Evolutionary conservation across 2,888 invertebrate species (phyloP).

Genomic region (Cinara cedri): DNA sequence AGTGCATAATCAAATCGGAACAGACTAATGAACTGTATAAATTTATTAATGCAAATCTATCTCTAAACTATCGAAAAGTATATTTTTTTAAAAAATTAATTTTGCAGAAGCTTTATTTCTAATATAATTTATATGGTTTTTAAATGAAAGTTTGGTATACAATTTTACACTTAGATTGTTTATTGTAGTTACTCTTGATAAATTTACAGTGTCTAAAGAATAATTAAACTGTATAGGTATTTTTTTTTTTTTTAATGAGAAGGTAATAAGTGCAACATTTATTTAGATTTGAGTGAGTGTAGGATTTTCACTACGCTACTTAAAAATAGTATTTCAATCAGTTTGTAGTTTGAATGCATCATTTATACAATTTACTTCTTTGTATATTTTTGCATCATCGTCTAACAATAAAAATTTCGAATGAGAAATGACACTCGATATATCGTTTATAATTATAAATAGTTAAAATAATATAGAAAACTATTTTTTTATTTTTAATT

Average conservation of each 20-base stretch:
- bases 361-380: not conserved
- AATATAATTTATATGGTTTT: too few species aligned
- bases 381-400: constrained; percentile 1
- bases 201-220: not conserved
- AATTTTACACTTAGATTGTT: too few species aligned
- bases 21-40: too few species aligned
- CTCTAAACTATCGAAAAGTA: too few species aligned
- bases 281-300: not conserved
- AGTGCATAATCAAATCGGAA: not conserved
- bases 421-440: not conserved
- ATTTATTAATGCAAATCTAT: too few species aligned
- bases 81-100: too few species aligned
- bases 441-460: constrained; percentile 8
- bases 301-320: not conserved
- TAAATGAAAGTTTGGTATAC: too few species aligned
- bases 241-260: not conserved
- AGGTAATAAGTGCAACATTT: not conserved
- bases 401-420: not conserved
- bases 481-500: too few species aligned
- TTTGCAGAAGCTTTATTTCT: too few species aligned
- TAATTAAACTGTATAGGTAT: not conserved
- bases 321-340: not conserved
- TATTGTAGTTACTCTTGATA: not conserved
- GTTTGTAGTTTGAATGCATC: not conserved
- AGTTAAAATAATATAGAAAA: too few species aligned